Conservation (phyloP, 2,113 vertebrate genomes). For the Pyxicephalus adspersus region DNA sequence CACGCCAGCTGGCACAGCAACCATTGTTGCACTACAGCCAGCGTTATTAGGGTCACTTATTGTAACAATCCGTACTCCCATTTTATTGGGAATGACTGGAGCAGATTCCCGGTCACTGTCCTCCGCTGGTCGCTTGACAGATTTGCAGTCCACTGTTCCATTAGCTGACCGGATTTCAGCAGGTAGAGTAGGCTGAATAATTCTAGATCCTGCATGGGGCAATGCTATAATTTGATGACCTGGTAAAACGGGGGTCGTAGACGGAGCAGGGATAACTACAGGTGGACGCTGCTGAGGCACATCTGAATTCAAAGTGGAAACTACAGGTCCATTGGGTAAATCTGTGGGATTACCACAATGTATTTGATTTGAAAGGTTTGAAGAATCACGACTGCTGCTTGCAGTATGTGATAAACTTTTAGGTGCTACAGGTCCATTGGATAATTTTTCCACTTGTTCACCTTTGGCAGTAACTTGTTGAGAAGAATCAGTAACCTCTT, state of each 20-base stretch:
- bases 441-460: slow-evolving; percentile 90
- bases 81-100: slow-evolving; percentile 95
- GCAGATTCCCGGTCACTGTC: slow-evolving; percentile 82
- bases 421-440: slow-evolving; percentile 89
- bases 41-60: slow-evolving; percentile 99
- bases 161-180: slow-evolving; percentile 83
- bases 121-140: slow-evolving; percentile 91
- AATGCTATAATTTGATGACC: slow-evolving; percentile 80
- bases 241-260: slow-evolving; percentile 82
- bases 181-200: slow-evolving; percentile 73
- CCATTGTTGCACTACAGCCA: slow-evolving; percentile 96
- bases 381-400: slow-evolving; percentile 75
- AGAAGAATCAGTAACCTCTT: slow-evolving; percentile 79
- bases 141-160: slow-evolving; percentile 86
- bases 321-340: slow-evolving; percentile 92
- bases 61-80: slow-evolving; percentile 98
- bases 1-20: slow-evolving; percentile 95
- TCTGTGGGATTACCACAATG: slow-evolving; percentile 81
- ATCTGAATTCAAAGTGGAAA: slow-evolving; percentile 84
- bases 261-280: slow-evolving; percentile 83
- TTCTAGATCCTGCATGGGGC: slow-evolving; percentile 79
- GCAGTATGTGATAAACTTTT: slow-evolving; percentile 76
- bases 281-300: slow-evolving; percentile 88
- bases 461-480: slow-evolving; percentile 99
- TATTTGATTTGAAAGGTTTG: slow-evolving; percentile 77